phyloP scores from a whole-genome alignment of 2,113 vertebrate species.

The Bolborhynchus lineola region DNA sequence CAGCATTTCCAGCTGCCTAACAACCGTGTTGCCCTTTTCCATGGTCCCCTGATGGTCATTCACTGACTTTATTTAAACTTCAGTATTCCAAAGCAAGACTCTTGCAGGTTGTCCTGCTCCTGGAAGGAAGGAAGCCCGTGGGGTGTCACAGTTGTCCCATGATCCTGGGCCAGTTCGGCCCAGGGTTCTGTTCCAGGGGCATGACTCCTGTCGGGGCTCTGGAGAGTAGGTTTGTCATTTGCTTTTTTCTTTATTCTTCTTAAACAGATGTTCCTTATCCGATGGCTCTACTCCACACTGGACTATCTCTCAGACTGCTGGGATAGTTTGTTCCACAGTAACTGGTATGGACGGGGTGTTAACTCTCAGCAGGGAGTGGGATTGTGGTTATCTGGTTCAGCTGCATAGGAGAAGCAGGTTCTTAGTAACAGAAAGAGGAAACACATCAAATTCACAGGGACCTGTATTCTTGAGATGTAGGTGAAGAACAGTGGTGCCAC shows the following conservation, averaged over 20 bases:
- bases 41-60: background rate
- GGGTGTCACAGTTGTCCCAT: background rate
- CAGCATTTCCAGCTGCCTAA: background rate
- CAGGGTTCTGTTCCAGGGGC: background rate
- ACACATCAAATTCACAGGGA: background rate
- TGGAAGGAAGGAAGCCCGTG: background rate
- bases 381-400: background rate
- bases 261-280: constrained; percentile 87
- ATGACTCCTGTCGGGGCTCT: background rate
- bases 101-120: background rate
- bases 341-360: constrained; percentile 78
- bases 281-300: constrained; percentile 84
- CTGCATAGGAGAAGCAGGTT: background rate
- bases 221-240: background rate
- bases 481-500: too few species aligned
- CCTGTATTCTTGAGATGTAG: background rate
- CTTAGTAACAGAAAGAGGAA: background rate
- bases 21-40: accelerated
- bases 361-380: accelerated
- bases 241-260: background rate
- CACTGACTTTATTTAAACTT: background rate
- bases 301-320: constrained; percentile 86
- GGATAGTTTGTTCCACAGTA: constrained; percentile 89
- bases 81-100: background rate
- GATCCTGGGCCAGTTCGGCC: background rate